Percentiles rank a stretch among this genome's conserved stretches.
These are phyloP conservation scores for Schlechtendalia chinensis DNA, from an alignment of 1,140 invertebrate species.

Conservation along the genomic window DNA sequence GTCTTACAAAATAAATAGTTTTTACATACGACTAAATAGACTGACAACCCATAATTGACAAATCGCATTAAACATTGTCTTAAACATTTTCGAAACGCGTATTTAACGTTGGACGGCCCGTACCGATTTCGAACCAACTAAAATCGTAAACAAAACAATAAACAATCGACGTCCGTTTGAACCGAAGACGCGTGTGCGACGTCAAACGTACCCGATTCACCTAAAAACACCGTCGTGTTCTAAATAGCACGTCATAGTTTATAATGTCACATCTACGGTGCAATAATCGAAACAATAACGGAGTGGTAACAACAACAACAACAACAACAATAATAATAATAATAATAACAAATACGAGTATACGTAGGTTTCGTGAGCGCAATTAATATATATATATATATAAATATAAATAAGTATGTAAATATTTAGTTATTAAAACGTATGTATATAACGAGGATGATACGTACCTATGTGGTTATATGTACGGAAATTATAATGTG, in stretches of 20 bases:
- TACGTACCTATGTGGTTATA: conserved; percentile 21
- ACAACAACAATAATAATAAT: neutral
- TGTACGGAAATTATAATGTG: neutral
- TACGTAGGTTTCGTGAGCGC: neutral
- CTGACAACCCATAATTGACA: conserved; percentile 22
- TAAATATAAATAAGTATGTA: neutral
- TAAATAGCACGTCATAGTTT: neutral
- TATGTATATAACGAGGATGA: neutral
- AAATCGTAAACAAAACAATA: neutral
- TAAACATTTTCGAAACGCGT: neutral
- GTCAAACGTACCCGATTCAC: too few relatives aligned
- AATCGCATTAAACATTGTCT: neutral
- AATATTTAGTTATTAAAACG: neutral
- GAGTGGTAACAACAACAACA: conserved; percentile 12
- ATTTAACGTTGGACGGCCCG: neutral
- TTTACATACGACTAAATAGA: conserved; percentile 48
- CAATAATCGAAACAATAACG: conserved; percentile 14
- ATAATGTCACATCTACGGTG: conserved; percentile 13
- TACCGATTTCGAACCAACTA: neutral
- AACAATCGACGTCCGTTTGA: neutral
- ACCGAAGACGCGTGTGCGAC: neutral
- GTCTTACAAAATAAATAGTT: conserved; percentile 43
- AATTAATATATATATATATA: too few relatives aligned
- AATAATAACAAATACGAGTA: neutral
- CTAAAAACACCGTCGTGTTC: too few relatives aligned